Evolutionary conservation across 2,113 vertebrate genomes (phyloP), one percentile per base, ranked within the genome.

Genomic region (Oophaga pumilio): DNA sequence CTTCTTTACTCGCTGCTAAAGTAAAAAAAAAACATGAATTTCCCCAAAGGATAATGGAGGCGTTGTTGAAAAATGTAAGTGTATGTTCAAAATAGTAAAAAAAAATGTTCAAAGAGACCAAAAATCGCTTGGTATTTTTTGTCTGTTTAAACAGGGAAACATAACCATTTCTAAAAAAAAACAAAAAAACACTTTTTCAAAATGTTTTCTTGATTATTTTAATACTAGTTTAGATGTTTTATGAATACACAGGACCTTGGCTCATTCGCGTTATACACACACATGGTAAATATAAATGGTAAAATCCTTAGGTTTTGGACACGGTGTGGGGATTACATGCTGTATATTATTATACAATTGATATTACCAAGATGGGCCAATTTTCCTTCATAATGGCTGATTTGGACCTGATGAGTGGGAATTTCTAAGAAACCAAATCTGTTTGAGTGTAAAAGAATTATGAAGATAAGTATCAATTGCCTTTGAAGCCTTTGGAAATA

Each of bases 401-500:
- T 82, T 82, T 71, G 53, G 78, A 66, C 59, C 60, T 62, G 60
- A 86, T 50, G 66, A 87, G 69, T 52, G 43, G 33, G 68, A 62
- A 76, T 76, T 87, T 82, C 57, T 33, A 33, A 82, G 79, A 87
- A 87, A 82, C 53, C 11, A 81, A 82, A 87, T 69, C 79, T 78
- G 43, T 28, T 8, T 28, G n/a, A 79, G 85, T 78, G 85, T 86
- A 86, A 79, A 86, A 64, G 85, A 86, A 68, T 86, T 86, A 82
- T 76, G 53, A 83, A 87, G 79, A 87, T 82, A 87, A 64, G 28
- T 71, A 87, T 87, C 86, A 76, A 74, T 82, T 18, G 69, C 68
- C 79, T 87, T 87, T 87, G 79, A 76, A 87, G 86, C 64, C 69
- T 52, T 76, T 87, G 26, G 68, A 87, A 83, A 87, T 14, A n/a